phyloP scores from a whole-genome alignment of 2,797 vertebrate species.

The Melanotaenia trifasciata region DNA sequence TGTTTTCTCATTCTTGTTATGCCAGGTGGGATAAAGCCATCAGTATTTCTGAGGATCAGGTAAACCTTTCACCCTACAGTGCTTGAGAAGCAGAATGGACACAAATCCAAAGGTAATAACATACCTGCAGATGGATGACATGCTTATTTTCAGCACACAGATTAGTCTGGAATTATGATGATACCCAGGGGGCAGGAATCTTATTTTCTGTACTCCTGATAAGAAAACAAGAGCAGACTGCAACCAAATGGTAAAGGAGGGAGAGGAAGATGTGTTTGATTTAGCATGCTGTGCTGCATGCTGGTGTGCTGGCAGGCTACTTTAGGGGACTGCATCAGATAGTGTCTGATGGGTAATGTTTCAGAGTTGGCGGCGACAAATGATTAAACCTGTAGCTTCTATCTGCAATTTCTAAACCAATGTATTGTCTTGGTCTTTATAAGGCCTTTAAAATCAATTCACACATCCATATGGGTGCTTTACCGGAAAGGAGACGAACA shows the following conservation, averaged over 20 bases:
- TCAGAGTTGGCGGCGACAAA: slow-evolving; percentile 45
- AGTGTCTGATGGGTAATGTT: slow-evolving; percentile 51
- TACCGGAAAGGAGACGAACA: not conserved
- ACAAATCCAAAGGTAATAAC: slow-evolving; percentile 62
- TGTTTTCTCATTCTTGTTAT: slow-evolving; percentile 27
- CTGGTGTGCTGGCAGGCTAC: slow-evolving; percentile 60
- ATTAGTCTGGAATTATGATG: slow-evolving; percentile 81
- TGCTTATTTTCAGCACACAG: slow-evolving; percentile 63
- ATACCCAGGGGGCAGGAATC: slow-evolving; percentile 77
- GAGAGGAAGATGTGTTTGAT: slow-evolving; percentile 55
- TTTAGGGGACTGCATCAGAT: slow-evolving; percentile 63
- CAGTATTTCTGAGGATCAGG: slow-evolving; percentile 61
- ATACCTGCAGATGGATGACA: slow-evolving; percentile 65
- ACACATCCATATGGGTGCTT: not conserved
- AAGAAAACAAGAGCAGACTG: slow-evolving; percentile 74
- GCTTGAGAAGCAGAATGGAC: slow-evolving; percentile 52
- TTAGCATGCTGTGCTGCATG: slow-evolving; percentile 64
- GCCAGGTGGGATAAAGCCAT: slow-evolving; percentile 44
- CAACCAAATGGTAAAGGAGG: slow-evolving; percentile 45
- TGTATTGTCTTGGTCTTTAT: slow-evolving; percentile 19
- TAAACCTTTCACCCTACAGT: slow-evolving; percentile 60
- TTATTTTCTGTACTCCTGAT: slow-evolving; percentile 78
- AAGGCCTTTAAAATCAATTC: not conserved
- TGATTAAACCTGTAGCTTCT: slow-evolving; percentile 34
- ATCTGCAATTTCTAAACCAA: slow-evolving; percentile 35